Percentiles rank a stretch among this genome's conserved stretches.
phyloP scores from a whole-genome alignment of 53 echinoderm and acorn worm genomes.

The Henricia sp. region DNA sequence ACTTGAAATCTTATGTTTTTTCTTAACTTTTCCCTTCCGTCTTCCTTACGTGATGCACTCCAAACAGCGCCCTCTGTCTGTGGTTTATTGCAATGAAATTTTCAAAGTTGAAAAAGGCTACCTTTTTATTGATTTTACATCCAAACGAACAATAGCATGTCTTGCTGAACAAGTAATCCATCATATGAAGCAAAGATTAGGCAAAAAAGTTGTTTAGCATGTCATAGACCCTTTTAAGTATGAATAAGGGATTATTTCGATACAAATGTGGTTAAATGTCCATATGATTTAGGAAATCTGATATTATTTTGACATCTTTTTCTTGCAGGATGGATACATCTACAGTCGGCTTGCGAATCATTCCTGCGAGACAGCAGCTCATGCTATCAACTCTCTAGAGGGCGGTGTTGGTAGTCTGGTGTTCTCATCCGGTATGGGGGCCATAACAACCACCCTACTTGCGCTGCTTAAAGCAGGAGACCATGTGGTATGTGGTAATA shows the following conservation, averaged over 20 bases:
- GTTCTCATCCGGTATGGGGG: slow-evolving; percentile 87
- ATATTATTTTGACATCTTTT: background rate
- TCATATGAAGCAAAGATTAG: background rate
- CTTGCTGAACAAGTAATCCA: background rate
- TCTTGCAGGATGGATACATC: slow-evolving; percentile 85
- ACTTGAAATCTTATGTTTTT: too few species aligned
- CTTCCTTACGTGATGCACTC: too few species aligned
- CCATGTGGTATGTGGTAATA: slow-evolving; percentile 77
- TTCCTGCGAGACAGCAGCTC: slow-evolving; percentile 80
- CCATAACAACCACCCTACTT: slow-evolving; percentile 85
- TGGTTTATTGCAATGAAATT: too few species aligned
- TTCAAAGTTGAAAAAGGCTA: too few species aligned
- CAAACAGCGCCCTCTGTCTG: too few species aligned
- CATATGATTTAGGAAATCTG: too few species aligned
- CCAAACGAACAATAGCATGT: background rate
- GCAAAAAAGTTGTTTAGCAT: too few species aligned
- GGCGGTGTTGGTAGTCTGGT: slow-evolving; percentile 85
- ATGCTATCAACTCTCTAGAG: slow-evolving; percentile 87
- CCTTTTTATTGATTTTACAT: too few species aligned
- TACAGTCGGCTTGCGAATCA: slow-evolving; percentile 84
- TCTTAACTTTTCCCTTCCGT: too few species aligned
- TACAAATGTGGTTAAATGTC: background rate
- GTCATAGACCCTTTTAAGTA: too few species aligned
- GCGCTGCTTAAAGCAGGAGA: slow-evolving; percentile 81
- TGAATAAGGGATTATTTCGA: background rate